phyloP scores from a whole-genome alignment of 1,140 invertebrate genomes.

The Streblospio benedicti region DNA sequence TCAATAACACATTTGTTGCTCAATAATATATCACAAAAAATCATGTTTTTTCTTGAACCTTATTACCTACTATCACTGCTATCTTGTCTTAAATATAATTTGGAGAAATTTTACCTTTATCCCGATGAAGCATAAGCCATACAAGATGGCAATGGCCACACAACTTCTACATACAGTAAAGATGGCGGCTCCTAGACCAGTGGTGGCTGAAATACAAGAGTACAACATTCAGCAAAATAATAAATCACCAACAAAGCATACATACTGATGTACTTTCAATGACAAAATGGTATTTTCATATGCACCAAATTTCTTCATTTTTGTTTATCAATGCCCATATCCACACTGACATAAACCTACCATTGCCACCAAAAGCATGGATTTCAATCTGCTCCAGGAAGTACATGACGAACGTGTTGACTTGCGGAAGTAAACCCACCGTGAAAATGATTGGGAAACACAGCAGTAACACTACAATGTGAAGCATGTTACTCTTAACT shows the following conservation, averaged over 20 bases:
- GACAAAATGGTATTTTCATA: too few species aligned
- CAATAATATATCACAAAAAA: background rate
- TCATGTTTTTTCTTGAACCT: too few species aligned
- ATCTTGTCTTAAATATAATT: too few species aligned
- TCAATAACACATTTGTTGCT: background rate
- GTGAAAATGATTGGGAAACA: conserved; percentile 89
- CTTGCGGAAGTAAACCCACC: conserved; percentile 87
- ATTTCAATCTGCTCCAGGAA: conserved; percentile 92
- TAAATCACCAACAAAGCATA: background rate
- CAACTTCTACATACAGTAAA: conserved; percentile 76
- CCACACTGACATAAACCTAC: conserved; percentile 26
- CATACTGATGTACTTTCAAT: too few species aligned
- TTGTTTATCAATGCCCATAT: too few species aligned
- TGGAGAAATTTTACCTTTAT: too few species aligned
- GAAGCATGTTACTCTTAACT: conserved; percentile 11
- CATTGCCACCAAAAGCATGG: conserved; percentile 92
- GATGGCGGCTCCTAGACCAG: conserved; percentile 72
- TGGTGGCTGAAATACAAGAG: conserved; percentile 58
- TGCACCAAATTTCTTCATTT: too few species aligned
- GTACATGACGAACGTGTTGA: conserved; percentile 94
- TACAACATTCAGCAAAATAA: conserved; percentile 6
- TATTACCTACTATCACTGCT: too few species aligned
- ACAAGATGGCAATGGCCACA: conserved; percentile 69
- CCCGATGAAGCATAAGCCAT: conserved; percentile 76
- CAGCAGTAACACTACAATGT: conserved; percentile 62